These are phyloP conservation scores for Hypomesus transpacificus DNA, from an alignment of 2,113 vertebrate genomes.

Conservation along the genomic window DNA sequence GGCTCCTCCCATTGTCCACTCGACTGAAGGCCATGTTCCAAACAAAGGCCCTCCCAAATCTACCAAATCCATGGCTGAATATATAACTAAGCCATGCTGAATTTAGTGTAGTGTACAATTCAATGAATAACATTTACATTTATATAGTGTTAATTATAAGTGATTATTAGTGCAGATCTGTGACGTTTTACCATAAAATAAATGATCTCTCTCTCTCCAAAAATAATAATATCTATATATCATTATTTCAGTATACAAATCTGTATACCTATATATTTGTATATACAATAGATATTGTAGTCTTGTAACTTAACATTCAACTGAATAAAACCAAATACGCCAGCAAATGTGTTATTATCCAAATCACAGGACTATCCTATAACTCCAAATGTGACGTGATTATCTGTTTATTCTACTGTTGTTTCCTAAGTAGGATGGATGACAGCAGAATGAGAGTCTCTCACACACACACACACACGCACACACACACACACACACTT, in stretches of 20 bases:
- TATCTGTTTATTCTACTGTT: background rate
- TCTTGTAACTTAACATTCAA: too few species aligned
- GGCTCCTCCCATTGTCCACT: conserved; percentile 8
- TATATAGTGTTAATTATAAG: background rate
- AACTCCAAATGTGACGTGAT: background rate
- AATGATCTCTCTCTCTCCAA: too few species aligned
- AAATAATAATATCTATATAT: too few species aligned
- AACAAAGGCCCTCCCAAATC: too few species aligned
- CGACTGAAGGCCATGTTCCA: conserved; percentile 3
- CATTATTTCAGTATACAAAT: too few species aligned
- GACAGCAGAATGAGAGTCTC: background rate
- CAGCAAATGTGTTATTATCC: too few species aligned
- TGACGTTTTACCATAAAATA: too few species aligned
- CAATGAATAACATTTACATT: background rate
- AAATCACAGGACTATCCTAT: background rate
- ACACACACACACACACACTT: conserved; percentile 6
- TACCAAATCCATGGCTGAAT: background rate
- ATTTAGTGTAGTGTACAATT: too few species aligned
- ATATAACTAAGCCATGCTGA: background rate
- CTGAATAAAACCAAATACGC: too few species aligned
- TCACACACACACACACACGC: conserved; percentile 2
- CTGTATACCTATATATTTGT: too few species aligned
- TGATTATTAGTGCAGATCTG: too few species aligned
- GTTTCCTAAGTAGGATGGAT: background rate
- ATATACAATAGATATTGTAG: too few species aligned